Evolutionary conservation across 2,888 invertebrate genomes (phyloP).

Genomic region (Drosophila gaucha): DNA sequence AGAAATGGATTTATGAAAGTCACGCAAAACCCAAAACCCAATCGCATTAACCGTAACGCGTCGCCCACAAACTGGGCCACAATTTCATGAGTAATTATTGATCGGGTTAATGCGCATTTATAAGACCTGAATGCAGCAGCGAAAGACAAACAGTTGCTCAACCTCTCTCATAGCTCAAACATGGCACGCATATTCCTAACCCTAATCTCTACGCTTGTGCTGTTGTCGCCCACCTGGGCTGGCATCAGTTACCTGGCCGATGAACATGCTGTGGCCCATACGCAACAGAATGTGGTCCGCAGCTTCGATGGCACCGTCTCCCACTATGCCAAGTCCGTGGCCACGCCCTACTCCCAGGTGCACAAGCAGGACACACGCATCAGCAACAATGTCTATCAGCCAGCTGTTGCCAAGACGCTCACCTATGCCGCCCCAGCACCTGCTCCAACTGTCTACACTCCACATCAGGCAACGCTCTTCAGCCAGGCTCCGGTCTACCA

Average conservation of each 20-base stretch:
- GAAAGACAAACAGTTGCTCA: conserved; percentile 67
- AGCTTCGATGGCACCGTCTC: conserved; percentile 86
- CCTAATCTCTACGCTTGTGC: conserved; percentile 85
- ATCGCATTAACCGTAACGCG: conserved; percentile 46
- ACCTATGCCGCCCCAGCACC: conserved; percentile 61
- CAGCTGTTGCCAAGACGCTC: conserved; percentile 83
- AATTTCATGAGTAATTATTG: conserved; percentile 50
- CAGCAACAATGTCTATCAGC: conserved; percentile 86
- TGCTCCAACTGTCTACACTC: conserved; percentile 55
- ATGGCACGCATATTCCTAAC: conserved; percentile 86
- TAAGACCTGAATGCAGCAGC: conserved; percentile 36
- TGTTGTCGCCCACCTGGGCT: conserved; percentile 86
- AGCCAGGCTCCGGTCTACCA: conserved; percentile 68
- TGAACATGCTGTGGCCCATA: conserved; percentile 83
- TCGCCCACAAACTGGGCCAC: conserved; percentile 40
- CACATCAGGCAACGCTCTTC: conserved; percentile 59
- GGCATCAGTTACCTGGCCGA: conserved; percentile 83
- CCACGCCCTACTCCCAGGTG: conserved; percentile 87
- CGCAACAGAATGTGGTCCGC: conserved; percentile 86
- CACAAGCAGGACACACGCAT: conserved; percentile 87
- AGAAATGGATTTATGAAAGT: conserved; percentile 77
- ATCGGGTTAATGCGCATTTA: conserved; percentile 44
- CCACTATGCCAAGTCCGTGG: conserved; percentile 86
- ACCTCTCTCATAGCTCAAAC: conserved; percentile 52
- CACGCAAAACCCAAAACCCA: conserved; percentile 64